phyloP scores from a whole-genome alignment of 2,888 invertebrate species.

The Nomada ferruginata region DNA sequence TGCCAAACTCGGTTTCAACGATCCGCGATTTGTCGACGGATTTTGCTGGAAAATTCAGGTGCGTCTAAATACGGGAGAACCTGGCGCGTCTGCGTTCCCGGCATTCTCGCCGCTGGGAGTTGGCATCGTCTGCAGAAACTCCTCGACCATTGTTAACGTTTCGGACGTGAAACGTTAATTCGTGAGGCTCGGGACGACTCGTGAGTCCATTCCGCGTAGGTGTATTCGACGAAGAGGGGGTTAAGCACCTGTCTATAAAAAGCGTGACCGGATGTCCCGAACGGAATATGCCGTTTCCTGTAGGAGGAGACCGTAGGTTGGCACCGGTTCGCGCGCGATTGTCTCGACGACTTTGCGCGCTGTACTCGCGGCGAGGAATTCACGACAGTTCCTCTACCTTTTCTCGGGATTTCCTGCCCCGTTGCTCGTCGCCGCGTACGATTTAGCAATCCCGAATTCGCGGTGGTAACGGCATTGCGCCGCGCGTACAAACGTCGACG shows the following conservation, averaged over 20 bases:
- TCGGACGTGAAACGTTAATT: conserved; percentile 10
- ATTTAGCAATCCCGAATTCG: not conserved
- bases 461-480: no score
- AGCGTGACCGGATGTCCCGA: conserved; percentile 76
- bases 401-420: not conserved
- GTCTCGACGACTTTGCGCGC: conserved; percentile 33
- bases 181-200: conserved; percentile 4
- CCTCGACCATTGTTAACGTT: not conserved
- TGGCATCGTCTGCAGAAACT: not conserved
- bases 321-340: conserved; percentile 32
- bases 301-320: conserved; percentile 64
- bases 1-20: not conserved
- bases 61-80: not conserved
- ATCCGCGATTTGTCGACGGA: not conserved
- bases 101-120: not conserved
- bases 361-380: conserved; percentile 12
- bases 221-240: conserved; percentile 26
- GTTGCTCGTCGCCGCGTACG: not conserved
- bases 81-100: no score
- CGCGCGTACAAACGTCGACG: no score
- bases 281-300: conserved; percentile 75
- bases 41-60: not conserved
- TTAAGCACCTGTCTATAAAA: conserved; percentile 75
- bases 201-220: conserved; percentile 31
- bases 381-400: not conserved